Base-by-base conservation (phyloP, 2,797 vertebrate genomes). In the Manis crassicaudata region DNA sequence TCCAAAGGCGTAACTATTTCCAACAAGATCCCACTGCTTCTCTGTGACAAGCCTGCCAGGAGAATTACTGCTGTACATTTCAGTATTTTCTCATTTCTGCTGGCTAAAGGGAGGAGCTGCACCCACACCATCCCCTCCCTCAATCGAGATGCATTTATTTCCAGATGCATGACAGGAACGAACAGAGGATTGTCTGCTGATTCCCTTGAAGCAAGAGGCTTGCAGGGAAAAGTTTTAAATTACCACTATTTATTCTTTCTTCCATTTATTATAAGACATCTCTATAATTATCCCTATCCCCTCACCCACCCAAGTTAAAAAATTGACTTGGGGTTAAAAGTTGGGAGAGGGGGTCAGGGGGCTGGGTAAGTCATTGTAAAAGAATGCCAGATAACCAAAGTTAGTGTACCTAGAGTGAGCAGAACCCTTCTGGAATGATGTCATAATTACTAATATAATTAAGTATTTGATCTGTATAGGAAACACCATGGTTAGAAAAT, bases 1-100 rank as follows among this genome's bases (percentile, higher is more conserved):
- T 90, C 92, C 91, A 94, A 92, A 82, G 37, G 60, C 43, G 0
- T 84, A 75, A 96, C 95, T 60, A 35, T 76, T 94, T 83, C 85
- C 70, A 62, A 46, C 37, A 60, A 90, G 62, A 58, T 76, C 88
- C 65, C 56, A 23, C 60, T n/a, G 29, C 50, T 43, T 37, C 67
- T 79, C 85, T 63, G 16, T 6, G 20, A 85, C 72, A 56, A 65
- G 54, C 82, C 3, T 11, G 92, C 92, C 96, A 72, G 60, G 72
- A 77, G 70, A 73, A 58, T 94, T 46, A 43, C 18, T 16, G 67
- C 37, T 86, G 0, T 46, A 1, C 2, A 4, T 88, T 88, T 84
- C 89, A 88, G 10, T 10, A 4, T 20, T 17, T 54, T 54, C 60
- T 35, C n/a, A 80, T 23, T 56, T 86, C 80, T 84, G n/a, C 89